Evolutionary conservation across 2,113 vertebrate species (phyloP), one percentile per base, ranked within the genome.

Genomic region (Chroicocephalus ridibundus): DNA sequence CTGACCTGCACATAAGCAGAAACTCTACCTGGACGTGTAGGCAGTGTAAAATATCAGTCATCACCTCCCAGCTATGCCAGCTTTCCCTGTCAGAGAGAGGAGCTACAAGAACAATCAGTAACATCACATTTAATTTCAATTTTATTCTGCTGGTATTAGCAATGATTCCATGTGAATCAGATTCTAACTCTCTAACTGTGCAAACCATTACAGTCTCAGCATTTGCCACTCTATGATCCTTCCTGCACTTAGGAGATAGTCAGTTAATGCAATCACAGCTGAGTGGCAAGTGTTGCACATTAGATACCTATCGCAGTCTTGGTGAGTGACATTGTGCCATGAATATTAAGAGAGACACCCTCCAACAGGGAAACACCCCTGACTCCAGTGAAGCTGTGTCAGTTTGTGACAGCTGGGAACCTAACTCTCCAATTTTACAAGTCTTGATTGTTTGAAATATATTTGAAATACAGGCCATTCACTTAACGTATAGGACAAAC

Each of bases 61-160:
- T 42, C 44, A 38, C 36, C 40, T n/a, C 27, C 44, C 51, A 69
- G 54, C 38, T 36, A 6, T 1, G 2, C 12, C 62, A 66, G 5
- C 51, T 83, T 74, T 79, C 22, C 26, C n/a, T 57, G 15, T n/a
- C 21, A 49, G 31, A 91, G 66, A 66, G 58, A 82, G 36, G 21
- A 36, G 18, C 61, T 62, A 19, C 44, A 44, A 60, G 26, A 24
- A 69, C 22, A n/a, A n/a, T 7, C 0, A 0, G 27, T 49, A 77
- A 14, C 13, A 29, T 17, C 32, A 16, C 24, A 15, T 42, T 88
- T 72, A 5, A n/a, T 77, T 90, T 77, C 51, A 66, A 17, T 70
- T 89, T 86, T 80, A 61, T 72, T 76, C 61, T 19, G 24, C 19
- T 52, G 19, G 8, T 76, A 11, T 29, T 52, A 52, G 42, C 29